Base-by-base conservation (phyloP, 2,888 invertebrate species). In the Diarsia dahlii region DNA sequence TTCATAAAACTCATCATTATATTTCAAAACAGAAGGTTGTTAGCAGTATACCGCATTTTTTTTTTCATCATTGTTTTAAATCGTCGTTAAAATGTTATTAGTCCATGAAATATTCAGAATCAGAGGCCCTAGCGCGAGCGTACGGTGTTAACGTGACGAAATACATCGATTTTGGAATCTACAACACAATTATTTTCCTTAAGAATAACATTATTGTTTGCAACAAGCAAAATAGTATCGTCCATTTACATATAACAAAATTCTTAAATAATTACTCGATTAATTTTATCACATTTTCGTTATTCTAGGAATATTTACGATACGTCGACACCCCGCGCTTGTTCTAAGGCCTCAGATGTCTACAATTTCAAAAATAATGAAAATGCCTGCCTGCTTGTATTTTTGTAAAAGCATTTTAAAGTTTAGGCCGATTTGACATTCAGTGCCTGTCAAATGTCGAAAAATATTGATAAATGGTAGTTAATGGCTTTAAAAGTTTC, bases 1-100 rank as follows among this genome's bases (percentile, higher is more conserved):
- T 62, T 74, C 68, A 69, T 75, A 79, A 84, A 86, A 81, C 64
- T 77, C 72, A 71, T 69, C 15, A 72, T 71, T 78, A 81, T 63
- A 81, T 67, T 60, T 64, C 64, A 23, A 74, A 74, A 1, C 1
- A 39, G n/a, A 39, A n/a, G 12, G 13, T 18, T 58, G 18, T 58
- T n/a, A 60, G 45, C n/a, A 52, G 28, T 52, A 48, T 39, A 20
- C 9, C 34, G 34, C 34, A 34, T 71, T 28, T 68, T 78, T 50
- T 50, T 34, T 18, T n/a, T 28, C 18, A 54, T 82, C 52, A 28
- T 54, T 60, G 52, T 74, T 67, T 62, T 62, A 69, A 50, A 60
- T 28, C 34, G n/a, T 50, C n/a, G 23, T 77, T 9, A 75, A 69
- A 75, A 69, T 76, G 6, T 69, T 69, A 69, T 74, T 28, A 66